These are phyloP conservation scores for Omphaloscelis lunosa DNA, from an alignment of 2,888 invertebrate genomes.

Conservation along the genomic window DNA sequence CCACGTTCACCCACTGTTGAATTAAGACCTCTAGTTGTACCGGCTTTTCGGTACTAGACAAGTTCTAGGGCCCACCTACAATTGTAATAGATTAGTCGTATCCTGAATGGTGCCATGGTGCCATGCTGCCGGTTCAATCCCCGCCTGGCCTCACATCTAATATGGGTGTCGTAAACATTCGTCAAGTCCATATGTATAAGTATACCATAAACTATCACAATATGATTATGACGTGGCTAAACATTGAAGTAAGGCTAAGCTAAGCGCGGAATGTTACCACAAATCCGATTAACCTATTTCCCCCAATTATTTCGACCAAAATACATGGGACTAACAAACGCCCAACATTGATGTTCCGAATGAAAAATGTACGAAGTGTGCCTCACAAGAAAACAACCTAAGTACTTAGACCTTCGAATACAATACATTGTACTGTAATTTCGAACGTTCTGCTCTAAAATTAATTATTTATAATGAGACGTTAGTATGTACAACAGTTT, in stretches of 20 bases:
- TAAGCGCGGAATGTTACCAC: conserved; percentile 12
- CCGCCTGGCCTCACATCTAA: conserved; percentile 34
- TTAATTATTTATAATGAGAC: conserved; percentile 51
- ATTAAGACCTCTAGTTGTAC: conserved; percentile 23
- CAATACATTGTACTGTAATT: conserved; percentile 21
- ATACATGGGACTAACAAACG: neutral
- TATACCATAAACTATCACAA: conserved; percentile 29
- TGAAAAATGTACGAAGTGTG: neutral
- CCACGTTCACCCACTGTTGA: conserved; percentile 44
- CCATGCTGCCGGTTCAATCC: conserved; percentile 19
- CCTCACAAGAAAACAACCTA: neutral
- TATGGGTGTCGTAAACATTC: conserved; percentile 43
- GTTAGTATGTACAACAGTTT: conserved; percentile 27
- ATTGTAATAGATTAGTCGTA: conserved; percentile 22
- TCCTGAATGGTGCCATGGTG: conserved; percentile 39
- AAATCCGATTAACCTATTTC: conserved; percentile 45
- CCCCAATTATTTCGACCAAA: conserved; percentile 13
- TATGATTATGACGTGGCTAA: conserved; percentile 31
- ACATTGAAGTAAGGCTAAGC: neutral
- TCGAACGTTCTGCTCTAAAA: conserved; percentile 19
- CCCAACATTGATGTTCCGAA: neutral
- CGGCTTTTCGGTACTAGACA: conserved; percentile 23
- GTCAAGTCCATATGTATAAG: conserved; percentile 28
- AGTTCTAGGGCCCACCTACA: conserved; percentile 36
- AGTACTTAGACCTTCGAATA: conserved; percentile 13